Evolutionary conservation across 2,797 vertebrate species (phyloP), one percentile per base, ranked within the genome.

Genomic region (Buceros bicornis): DNA sequence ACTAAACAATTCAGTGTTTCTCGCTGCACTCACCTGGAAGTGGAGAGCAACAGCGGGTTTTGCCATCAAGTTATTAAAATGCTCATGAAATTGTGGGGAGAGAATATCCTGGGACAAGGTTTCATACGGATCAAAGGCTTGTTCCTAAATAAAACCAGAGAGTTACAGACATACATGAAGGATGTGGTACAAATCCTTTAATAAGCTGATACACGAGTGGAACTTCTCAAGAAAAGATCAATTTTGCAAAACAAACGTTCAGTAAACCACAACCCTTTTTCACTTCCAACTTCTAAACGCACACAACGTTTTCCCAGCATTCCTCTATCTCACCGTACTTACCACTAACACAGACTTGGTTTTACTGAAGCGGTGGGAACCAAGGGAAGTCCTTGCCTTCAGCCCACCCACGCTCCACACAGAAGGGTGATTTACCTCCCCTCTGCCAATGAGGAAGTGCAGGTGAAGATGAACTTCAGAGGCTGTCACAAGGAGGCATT

Each of bases 121-220:
- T 98, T 99, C 99, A 60, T 99, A 99, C 2, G 99, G 99, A 97
- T 99, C 99, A 90, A 99, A 99, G 29, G 99, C 99, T 98, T 99
- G 99, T 94, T 99, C 99, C 99, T 99, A 60, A 57, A 74, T 19
- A 91, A 90, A 95, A 82, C 5, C 42, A 93, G 91, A 96, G 51
- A 73, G 83, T 89, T 33, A 66, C 2, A 58, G 2, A 51, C 29
- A 53, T 7, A 45, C 12, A 16, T 5, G 74, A 86, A 71, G 35
- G n/a, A 60, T 13, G 16, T 64, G 47, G 8, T 5, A 43, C 43
- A 57, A 19, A 40, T n/a, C 43, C 31, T 76, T 45, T 22, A 70
- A 47, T 22, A 53, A 60, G 10, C 61, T 45, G 79, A 81, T 31
- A 45, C 7, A 22, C n/a, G 31, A 54, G 29, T 11, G 28, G 20